Evolutionary conservation across 2,888 invertebrate species (phyloP), one percentile per base, ranked within the genome.

Genomic region (Xylophagus ater): DNA sequence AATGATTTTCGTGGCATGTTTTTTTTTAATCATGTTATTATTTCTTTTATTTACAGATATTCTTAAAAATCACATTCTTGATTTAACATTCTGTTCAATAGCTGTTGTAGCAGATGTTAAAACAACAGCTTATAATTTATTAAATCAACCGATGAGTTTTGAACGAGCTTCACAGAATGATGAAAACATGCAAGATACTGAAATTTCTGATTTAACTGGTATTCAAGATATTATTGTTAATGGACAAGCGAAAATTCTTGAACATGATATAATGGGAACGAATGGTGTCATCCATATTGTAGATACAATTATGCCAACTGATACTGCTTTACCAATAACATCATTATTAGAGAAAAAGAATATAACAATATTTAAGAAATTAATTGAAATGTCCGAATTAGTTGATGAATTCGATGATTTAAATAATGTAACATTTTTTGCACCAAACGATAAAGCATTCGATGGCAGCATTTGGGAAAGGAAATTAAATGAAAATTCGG

Each of bases 201-300:
- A 68, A 66, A 43, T 57, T 70, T 47, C 68, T 64, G 53, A 66
- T 69, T 45, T 69, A 57, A 32, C 49, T 0, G 58, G 61, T 4
- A 67, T 71, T 19, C 69, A 70, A 42, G 68, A 73, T 42, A 53
- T 77, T 24, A 60, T 72, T 25, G 69, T 78, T 18, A 73, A 73
- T 48, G 69, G 72, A 12, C 66, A 69, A 33, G 72, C 73, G 1
- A 71, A 72, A 53, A 67, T 79, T 18, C 56, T 69, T 6, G 69
- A 69, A 40, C 58, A 66, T 4, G 81, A 82, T 54, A 62, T 74
- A 20, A 71, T 82, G 60, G 79, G 72, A 9, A 77, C 74, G 2
- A 81, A 83, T 59, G 83, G 82, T n/a, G 78, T 82, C 3, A 55
- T 83, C 19, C 79, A 82, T 56, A 65, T 77, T 19, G 70, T 82